These are phyloP conservation scores for Hystrix cristata DNA, from an alignment of 2,113 vertebrate genomes.

Conservation along the genomic window DNA sequence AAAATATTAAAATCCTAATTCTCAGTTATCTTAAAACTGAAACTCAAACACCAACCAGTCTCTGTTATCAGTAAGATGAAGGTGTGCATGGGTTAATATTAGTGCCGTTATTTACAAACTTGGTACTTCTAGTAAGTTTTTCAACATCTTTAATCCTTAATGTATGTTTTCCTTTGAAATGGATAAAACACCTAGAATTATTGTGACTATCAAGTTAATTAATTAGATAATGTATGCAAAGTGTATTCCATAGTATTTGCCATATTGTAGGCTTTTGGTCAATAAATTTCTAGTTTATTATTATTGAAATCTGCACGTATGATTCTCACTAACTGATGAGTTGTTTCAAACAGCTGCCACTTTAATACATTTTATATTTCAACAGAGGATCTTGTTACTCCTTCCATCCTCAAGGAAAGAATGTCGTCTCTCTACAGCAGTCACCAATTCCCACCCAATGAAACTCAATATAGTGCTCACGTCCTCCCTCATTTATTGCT, in stretches of 20 bases:
- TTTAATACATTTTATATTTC: neutral
- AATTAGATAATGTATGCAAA: neutral
- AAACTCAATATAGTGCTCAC: neutral
- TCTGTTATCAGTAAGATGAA: neutral
- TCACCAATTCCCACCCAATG: neutral
- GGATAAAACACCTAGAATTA: neutral
- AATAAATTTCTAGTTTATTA: neutral
- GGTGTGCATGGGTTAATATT: too few relatives aligned
- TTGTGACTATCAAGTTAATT: neutral
- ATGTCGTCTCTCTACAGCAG: neutral
- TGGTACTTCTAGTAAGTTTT: neutral
- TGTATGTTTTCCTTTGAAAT: neutral
- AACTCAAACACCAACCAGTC: neutral
- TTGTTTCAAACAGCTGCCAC: neutral
- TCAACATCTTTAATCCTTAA: neutral
- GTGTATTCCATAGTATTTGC: neutral
- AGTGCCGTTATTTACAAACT: neutral
- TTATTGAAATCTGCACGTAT: neutral
- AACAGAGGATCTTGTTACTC: neutral
- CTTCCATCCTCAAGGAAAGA: neutral
- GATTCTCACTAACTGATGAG: neutral
- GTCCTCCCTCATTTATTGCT: neutral
- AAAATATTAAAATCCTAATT: constrained; percentile 43
- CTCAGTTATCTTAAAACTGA: neutral
- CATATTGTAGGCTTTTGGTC: neutral